A percentile compares a stretch with the other conserved stretches of the same genome.
These are phyloP conservation scores for Holacanthus passer DNA, from an alignment of 2,113 vertebrate species.

Conservation along the genomic window DNA sequence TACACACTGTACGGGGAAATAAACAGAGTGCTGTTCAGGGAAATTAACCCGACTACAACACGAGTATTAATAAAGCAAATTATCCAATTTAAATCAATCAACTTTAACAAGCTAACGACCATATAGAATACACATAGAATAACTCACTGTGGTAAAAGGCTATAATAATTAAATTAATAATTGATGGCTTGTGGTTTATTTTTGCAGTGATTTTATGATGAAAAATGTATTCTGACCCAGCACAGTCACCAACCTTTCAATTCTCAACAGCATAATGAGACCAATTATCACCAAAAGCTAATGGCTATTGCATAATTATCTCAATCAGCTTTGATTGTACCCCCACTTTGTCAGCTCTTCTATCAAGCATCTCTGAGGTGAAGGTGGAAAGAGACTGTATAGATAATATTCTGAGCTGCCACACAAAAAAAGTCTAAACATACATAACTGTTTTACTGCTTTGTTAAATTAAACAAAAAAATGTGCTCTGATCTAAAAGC, in stretches of 20 bases:
- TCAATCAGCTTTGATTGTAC: conserved; percentile 71
- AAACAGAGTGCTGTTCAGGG: conserved; percentile 16
- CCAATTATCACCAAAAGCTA: conserved; percentile 54
- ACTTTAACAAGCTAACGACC: background rate
- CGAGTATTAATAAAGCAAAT: conserved; percentile 34
- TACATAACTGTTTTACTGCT: no score
- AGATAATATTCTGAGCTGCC: no score
- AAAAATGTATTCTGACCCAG: conserved; percentile 26
- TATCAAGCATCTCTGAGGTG: conserved; percentile 18
- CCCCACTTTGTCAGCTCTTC: conserved; percentile 49
- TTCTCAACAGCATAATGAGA: conserved; percentile 68
- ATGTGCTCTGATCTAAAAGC: background rate
- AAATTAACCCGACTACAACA: conserved; percentile 39
- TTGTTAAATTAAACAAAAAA: no score
- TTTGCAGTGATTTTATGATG: conserved; percentile 13
- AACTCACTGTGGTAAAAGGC: background rate
- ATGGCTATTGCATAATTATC: conserved; percentile 67
- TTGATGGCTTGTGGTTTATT: background rate
- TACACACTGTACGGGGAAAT: conserved; percentile 17
- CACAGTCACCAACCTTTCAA: conserved; percentile 29
- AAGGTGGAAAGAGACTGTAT: conserved; percentile 44
- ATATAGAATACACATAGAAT: background rate
- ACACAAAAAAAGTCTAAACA: no score
- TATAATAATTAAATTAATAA: background rate
- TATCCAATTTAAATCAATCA: background rate